phyloP scores from a whole-genome alignment of 2,888 invertebrate genomes.

The Gisinianus flammeolus region DNA sequence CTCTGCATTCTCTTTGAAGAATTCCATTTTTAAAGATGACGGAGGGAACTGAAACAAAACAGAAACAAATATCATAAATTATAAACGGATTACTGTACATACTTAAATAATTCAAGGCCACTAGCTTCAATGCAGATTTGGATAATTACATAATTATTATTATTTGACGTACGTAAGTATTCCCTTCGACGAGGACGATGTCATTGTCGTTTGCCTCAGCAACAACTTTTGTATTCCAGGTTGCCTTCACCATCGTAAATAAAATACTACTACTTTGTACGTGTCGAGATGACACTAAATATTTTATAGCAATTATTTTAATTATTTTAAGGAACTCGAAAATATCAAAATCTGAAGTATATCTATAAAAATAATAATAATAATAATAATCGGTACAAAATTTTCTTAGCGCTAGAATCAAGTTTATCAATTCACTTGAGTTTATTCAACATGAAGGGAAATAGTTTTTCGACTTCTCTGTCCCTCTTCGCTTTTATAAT shows the following conservation, averaged over 20 bases:
- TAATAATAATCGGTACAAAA: no score
- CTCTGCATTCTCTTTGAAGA: constrained; percentile 39
- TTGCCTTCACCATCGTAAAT: constrained; percentile 42
- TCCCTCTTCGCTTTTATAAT: no score
- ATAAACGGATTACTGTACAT: background rate
- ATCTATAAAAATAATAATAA: no score
- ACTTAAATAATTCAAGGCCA: background rate
- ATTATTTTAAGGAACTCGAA: no score
- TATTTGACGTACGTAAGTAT: constrained; percentile 46
- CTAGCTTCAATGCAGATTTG: background rate
- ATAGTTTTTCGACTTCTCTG: no score
- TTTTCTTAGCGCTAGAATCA: no score
- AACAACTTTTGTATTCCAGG: constrained; percentile 44
- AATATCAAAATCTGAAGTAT: no score
- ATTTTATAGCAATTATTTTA: no score
- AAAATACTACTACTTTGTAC: background rate
- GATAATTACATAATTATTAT: background rate
- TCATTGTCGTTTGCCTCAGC: constrained; percentile 44
- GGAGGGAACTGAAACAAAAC: constrained; percentile 45
- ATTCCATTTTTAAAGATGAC: constrained; percentile 44
- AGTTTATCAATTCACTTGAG: no score
- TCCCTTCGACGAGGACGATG: constrained; percentile 44
- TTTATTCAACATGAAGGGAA: no score
- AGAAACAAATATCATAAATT: background rate
- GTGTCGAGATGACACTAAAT: no score